A percentile compares a stretch with the other conserved stretches of the same genome.
Conservation (phyloP, 2,113 vertebrate genomes). For the Lagopus muta region DNA sequence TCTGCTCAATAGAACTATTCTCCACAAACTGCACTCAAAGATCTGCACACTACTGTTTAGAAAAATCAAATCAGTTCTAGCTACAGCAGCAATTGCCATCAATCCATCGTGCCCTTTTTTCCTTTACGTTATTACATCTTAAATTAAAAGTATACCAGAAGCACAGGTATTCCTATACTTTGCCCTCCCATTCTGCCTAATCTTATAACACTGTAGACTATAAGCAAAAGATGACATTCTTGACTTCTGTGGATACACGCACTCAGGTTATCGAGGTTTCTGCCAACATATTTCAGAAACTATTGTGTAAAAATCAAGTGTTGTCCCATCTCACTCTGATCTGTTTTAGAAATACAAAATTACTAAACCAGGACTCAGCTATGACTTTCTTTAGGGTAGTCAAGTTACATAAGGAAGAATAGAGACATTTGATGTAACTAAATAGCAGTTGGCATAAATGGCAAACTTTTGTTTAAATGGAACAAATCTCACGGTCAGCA, state of each 20-base stretch:
- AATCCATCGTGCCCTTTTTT: background rate
- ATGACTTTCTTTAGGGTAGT: conserved; percentile 5
- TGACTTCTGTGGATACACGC: background rate
- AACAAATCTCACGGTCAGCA: conserved; percentile 23
- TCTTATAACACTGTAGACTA: background rate
- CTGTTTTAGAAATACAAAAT: conserved; percentile 67
- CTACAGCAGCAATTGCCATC: background rate
- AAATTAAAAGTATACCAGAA: background rate
- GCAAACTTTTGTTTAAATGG: conserved; percentile 35
- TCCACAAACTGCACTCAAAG: background rate
- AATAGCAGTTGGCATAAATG: conserved; percentile 51
- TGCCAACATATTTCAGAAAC: conserved; percentile 44
- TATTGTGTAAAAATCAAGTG: conserved; percentile 30
- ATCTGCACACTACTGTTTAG: background rate
- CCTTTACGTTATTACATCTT: background rate
- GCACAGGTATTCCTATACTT: background rate
- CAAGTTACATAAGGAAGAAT: conserved; percentile 45
- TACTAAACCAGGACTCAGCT: conserved; percentile 51
- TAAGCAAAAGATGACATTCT: background rate
- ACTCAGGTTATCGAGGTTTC: background rate
- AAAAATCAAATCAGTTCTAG: background rate
- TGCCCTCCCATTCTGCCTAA: background rate
- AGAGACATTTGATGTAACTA: conserved; percentile 32
- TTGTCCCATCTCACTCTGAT: background rate
- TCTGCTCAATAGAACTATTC: background rate